These are phyloP conservation scores for Ivindomyrus marchei DNA, from an alignment of 2,113 vertebrate genomes.

Conservation along the genomic window DNA sequence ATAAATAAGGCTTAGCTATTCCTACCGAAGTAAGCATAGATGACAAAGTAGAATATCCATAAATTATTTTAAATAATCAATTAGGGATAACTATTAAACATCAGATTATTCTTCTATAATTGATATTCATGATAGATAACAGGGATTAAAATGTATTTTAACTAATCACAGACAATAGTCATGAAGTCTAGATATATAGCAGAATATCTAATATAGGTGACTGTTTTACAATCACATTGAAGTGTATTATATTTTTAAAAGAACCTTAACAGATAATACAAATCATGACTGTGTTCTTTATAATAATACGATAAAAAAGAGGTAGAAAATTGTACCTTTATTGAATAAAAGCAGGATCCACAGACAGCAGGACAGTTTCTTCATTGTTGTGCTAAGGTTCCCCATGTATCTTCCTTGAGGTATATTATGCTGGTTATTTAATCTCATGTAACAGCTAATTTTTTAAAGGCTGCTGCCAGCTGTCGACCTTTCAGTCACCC, in stretches of 20 bases:
- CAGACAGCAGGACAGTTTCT: conserved; percentile 32
- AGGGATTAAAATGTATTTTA: background rate
- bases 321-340: conserved; percentile 48
- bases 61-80: background rate
- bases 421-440: conserved; percentile 12
- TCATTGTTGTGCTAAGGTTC: conserved; percentile 41
- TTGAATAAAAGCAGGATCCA: conserved; percentile 50
- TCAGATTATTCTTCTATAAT: background rate
- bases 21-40: background rate
- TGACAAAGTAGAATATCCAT: background rate
- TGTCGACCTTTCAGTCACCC: conserved; percentile 29
- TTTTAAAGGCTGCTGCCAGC: conserved; percentile 30
- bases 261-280: background rate
- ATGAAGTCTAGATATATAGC: background rate
- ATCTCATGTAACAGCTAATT: conserved; percentile 17
- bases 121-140: background rate
- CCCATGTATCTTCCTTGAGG: conserved; percentile 27
- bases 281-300: background rate
- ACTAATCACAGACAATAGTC: background rate
- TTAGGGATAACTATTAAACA: background rate
- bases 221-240: background rate
- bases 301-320: background rate
- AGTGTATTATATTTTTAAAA: background rate
- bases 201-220: background rate
- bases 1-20: background rate